These are phyloP conservation scores for Baryphthengus martii DNA, from an alignment of 2,113 vertebrate genomes.

Conservation along the genomic window DNA sequence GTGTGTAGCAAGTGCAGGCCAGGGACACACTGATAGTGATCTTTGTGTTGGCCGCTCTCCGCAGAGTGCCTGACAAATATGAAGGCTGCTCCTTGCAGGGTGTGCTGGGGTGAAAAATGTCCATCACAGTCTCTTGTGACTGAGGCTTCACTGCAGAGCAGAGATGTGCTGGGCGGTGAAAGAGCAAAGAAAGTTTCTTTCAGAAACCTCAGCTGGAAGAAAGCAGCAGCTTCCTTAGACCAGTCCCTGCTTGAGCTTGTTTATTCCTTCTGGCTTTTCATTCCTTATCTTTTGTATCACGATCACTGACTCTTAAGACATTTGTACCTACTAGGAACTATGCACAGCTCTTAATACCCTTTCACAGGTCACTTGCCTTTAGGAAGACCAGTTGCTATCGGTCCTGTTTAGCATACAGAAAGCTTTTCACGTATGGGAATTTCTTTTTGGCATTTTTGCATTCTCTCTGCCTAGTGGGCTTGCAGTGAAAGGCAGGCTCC, in stretches of 20 bases:
- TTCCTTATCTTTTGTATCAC: neutral
- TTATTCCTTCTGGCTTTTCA: constrained; percentile 17
- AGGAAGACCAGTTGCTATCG: neutral
- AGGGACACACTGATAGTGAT: neutral
- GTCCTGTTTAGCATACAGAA: neutral
- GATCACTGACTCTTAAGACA: neutral
- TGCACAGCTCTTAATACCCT: neutral
- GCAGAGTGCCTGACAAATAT: neutral
- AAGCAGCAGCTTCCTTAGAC: too few relatives aligned
- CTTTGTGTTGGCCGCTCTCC: neutral
- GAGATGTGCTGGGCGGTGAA: neutral
- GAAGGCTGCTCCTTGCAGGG: neutral
- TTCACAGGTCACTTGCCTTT: neutral
- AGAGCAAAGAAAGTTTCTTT: neutral
- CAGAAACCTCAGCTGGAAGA: neutral
- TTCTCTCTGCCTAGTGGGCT: neutral
- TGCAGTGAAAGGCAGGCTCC: neutral
- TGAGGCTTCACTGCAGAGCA: neutral
- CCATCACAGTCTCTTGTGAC: neutral
- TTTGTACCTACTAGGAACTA: neutral
- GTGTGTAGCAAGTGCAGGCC: neutral
- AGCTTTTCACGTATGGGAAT: neutral
- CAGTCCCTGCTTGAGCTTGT: neutral
- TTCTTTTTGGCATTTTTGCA: neutral
- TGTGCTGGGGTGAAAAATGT: neutral